Percentiles rank a stretch among this genome's conserved stretches.
Evolutionary conservation across 2,888 invertebrate species (phyloP).

Genomic region (Hyppa rectilinea): DNA sequence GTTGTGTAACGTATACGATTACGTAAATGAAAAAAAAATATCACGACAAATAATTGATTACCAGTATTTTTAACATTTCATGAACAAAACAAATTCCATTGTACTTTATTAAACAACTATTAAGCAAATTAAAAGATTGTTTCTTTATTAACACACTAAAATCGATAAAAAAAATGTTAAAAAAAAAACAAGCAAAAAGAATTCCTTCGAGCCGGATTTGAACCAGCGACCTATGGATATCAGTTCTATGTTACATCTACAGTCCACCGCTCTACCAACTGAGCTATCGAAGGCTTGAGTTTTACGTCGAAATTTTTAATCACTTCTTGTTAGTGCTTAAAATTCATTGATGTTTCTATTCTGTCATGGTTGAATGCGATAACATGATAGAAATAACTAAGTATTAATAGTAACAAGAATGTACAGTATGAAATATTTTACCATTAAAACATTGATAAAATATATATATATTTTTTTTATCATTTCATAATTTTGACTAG

Average conservation of each 20-base stretch:
- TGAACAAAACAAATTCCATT: too few relatives aligned
- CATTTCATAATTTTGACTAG: too few relatives aligned
- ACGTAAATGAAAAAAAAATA: not conserved
- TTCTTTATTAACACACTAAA: not conserved
- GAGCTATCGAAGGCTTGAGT: constrained; percentile 88
- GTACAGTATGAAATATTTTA: too few relatives aligned
- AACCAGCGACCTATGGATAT: constrained; percentile 92
- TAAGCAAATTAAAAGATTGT: too few relatives aligned
- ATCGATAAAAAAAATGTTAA: not conserved
- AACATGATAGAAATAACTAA: too few relatives aligned
- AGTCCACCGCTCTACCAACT: constrained; percentile 91
- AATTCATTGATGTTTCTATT: not conserved
- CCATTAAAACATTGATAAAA: too few relatives aligned
- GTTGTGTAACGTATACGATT: too few relatives aligned
- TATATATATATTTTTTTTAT: too few relatives aligned
- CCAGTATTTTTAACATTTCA: too few relatives aligned
- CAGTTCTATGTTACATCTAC: constrained; percentile 73
- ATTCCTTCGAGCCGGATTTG: constrained; percentile 92
- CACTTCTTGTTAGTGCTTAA: accelerated
- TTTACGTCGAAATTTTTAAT: not conserved
- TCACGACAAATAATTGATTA: not conserved
- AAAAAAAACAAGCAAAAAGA: constrained; percentile 52
- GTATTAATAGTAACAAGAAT: too few relatives aligned
- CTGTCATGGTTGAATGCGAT: not conserved
- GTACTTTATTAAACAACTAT: too few relatives aligned